Conservation (phyloP, 2,888 invertebrate genomes). For the Eristalis tenax region DNA sequence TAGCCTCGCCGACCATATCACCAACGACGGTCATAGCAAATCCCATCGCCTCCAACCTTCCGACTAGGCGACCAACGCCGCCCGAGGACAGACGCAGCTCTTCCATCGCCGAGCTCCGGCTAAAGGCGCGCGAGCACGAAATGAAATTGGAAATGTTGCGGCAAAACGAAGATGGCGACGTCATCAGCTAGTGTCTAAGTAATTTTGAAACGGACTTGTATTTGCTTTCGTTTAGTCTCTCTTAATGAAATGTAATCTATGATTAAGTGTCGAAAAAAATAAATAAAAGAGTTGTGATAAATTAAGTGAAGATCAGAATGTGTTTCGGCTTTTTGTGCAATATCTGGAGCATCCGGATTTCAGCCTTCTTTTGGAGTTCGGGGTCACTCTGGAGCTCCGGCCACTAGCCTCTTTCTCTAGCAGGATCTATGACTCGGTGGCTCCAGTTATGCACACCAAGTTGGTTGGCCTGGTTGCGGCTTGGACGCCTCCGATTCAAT, state of each 20-base stretch:
- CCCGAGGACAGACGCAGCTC: slow-evolving; percentile 92
- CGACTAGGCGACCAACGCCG: slow-evolving; percentile 81
- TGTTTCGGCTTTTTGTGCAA: not conserved
- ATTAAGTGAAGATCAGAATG: slow-evolving; percentile 35
- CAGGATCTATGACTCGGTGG: too few relatives aligned
- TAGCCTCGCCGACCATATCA: slow-evolving; percentile 79
- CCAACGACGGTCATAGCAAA: slow-evolving; percentile 76
- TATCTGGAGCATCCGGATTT: too few relatives aligned
- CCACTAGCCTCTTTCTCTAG: too few relatives aligned
- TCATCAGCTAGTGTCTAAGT: slow-evolving; percentile 86
- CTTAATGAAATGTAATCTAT: slow-evolving; percentile 11
- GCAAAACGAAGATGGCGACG: slow-evolving; percentile 88
- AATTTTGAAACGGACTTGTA: not conserved
- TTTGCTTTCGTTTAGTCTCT: not conserved
- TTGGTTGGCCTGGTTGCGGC: too few relatives aligned
- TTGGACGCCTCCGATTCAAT: too few relatives aligned
- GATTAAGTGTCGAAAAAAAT: slow-evolving; percentile 21
- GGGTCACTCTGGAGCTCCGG: too few relatives aligned
- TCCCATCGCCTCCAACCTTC: slow-evolving; percentile 73
- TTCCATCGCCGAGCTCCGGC: slow-evolving; percentile 92
- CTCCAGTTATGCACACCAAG: too few relatives aligned
- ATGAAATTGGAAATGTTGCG: slow-evolving; percentile 91
- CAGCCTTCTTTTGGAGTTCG: too few relatives aligned
- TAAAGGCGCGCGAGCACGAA: slow-evolving; percentile 95
- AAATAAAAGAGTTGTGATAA: slow-evolving; percentile 58